Evolutionary conservation across 2,888 invertebrate genomes (phyloP).

Genomic region (Mamestra brassicae): DNA sequence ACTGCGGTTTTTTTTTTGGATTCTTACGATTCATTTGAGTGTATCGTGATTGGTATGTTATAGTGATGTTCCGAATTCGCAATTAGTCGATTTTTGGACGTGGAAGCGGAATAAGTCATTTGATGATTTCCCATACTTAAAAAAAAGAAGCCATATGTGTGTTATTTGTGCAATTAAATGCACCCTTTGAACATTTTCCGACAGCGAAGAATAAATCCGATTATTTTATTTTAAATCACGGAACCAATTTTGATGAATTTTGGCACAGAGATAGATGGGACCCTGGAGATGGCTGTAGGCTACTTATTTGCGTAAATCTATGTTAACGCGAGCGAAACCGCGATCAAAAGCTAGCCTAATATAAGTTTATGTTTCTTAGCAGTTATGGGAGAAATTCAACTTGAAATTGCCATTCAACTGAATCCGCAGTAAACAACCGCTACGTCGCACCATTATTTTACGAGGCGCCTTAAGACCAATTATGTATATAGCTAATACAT

Average conservation of each 20-base stretch:
- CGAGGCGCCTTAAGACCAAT: conserved; percentile 22
- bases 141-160: not conserved
- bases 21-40: conserved; percentile 4
- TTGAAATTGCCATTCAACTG: not conserved
- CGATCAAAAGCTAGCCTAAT: too few relatives aligned
- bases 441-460: not conserved
- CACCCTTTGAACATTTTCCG: too few relatives aligned
- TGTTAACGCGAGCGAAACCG: too few relatives aligned
- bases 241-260: too few relatives aligned
- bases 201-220: too few relatives aligned
- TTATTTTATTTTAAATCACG: too few relatives aligned
- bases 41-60: conserved; percentile 11
- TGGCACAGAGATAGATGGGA: too few relatives aligned
- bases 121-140: too few relatives aligned
- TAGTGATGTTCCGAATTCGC: conserved; percentile 31
- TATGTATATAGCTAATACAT: conserved; percentile 32
- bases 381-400: not conserved
- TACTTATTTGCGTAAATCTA: too few relatives aligned
- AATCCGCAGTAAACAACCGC: not conserved
- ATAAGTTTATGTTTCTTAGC: not conserved
- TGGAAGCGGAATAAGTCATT: not conserved
- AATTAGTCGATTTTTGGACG: not conserved
- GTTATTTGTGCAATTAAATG: not conserved
- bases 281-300: too few relatives aligned
- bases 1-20: conserved; percentile 9